Evolutionary conservation across 2,113 vertebrate species (phyloP).

Genomic region (Apaloderma vittatum): DNA sequence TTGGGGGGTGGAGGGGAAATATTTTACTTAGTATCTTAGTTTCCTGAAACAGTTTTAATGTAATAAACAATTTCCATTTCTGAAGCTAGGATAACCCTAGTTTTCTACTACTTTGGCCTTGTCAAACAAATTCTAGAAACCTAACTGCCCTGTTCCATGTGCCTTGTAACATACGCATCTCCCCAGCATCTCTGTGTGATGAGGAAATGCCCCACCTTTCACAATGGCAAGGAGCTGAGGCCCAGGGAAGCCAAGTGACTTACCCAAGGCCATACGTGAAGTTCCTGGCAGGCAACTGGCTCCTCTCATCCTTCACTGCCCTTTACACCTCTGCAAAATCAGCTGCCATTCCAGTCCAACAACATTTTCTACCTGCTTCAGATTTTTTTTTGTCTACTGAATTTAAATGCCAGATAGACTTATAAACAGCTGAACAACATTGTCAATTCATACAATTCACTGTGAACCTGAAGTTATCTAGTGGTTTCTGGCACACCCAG

Average conservation of each 20-base stretch:
- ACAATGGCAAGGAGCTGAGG: background rate
- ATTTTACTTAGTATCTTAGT: background rate
- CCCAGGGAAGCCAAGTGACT: background rate
- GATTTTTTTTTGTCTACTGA: background rate
- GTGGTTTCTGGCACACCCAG: background rate
- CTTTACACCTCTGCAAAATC: background rate
- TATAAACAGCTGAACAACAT: background rate
- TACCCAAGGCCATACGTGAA: background rate
- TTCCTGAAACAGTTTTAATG: background rate
- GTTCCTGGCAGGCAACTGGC: background rate
- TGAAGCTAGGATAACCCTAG: background rate
- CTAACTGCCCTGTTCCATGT: background rate
- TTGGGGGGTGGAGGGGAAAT: background rate
- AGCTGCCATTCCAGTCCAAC: background rate
- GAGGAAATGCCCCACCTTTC: background rate
- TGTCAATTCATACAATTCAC: conserved; percentile 2
- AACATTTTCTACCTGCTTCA: conserved; percentile 7
- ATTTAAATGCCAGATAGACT: conserved; percentile 5
- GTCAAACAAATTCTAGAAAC: background rate
- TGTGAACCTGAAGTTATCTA: background rate
- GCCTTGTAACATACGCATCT: background rate
- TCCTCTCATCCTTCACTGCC: background rate
- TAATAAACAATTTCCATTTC: background rate
- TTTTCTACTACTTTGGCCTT: background rate
- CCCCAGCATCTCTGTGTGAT: background rate